These are phyloP conservation scores for Bombus picipes DNA, from an alignment of 1,140 invertebrate genomes.

Conservation along the genomic window DNA sequence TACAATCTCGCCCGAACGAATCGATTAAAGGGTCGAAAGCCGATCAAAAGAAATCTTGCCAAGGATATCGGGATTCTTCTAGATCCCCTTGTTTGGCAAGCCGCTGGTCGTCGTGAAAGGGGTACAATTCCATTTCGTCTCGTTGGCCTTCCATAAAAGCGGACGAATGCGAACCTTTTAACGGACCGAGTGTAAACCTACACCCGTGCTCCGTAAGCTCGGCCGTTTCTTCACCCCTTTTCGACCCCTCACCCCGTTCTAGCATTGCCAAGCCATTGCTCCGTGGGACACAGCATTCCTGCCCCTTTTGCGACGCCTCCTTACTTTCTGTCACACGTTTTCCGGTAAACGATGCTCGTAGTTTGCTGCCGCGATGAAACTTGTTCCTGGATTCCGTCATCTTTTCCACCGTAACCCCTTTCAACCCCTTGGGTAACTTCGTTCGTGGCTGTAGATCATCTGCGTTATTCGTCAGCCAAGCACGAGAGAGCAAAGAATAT, in stretches of 20 bases:
- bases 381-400: conserved; percentile 41
- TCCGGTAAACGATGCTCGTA: conserved; percentile 52
- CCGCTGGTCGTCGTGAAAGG: background rate
- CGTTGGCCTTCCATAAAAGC: conserved; percentile 39
- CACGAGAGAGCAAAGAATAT: conserved; percentile 1
- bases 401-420: background rate
- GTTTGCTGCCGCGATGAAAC: conserved; percentile 55
- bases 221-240: conserved; percentile 8
- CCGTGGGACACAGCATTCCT: conserved; percentile 2
- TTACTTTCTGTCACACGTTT: conserved; percentile 45
- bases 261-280: background rate
- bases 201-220: background rate
- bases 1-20: background rate
- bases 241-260: background rate
- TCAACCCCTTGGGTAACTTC: background rate
- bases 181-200: conserved; percentile 45
- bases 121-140: conserved; percentile 38
- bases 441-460: background rate
- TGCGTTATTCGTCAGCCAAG: conserved; percentile 48
- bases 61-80: background rate
- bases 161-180: conserved; percentile 44
- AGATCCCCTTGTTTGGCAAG: conserved; percentile 38
- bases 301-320: background rate
- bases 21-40: conserved; percentile 20
- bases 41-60: conserved; percentile 28